Evolutionary conservation across 2,797 vertebrate genomes (phyloP).

Genomic region (Lateolabrax maculatus): DNA sequence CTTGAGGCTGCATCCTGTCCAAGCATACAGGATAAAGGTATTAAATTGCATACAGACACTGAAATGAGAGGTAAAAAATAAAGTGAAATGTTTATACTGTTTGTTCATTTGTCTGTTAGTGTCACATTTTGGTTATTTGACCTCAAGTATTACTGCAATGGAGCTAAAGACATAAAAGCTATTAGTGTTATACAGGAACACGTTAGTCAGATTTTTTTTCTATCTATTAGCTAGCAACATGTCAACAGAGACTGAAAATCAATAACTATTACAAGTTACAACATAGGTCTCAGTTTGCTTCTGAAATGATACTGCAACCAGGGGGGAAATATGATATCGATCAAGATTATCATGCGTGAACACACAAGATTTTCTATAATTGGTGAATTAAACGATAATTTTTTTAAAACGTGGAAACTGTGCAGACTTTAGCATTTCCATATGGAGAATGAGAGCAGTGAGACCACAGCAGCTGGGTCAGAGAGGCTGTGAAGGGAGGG

Average conservation of each 20-base stretch:
- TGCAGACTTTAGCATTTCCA: background rate
- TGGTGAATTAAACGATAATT: conserved; percentile 6
- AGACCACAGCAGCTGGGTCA: background rate
- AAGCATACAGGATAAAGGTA: conserved; percentile 36
- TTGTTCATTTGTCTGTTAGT: conserved; percentile 58
- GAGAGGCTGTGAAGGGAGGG: background rate
- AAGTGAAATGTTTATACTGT: conserved; percentile 48
- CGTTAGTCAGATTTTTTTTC: conserved; percentile 16
- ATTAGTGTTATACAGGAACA: conserved; percentile 59
- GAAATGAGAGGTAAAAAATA: conserved; percentile 46
- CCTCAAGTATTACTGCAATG: conserved; percentile 44
- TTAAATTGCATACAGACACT: conserved; percentile 49
- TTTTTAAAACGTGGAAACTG: background rate
- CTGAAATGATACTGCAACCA: conserved; percentile 41
- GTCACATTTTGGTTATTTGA: conserved; percentile 65
- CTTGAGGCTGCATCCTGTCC: conserved; percentile 36
- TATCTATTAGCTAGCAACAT: conserved; percentile 24
- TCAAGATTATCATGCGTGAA: conserved; percentile 15
- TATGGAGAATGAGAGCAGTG: background rate
- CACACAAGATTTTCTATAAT: background rate
- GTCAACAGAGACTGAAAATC: conserved; percentile 41
- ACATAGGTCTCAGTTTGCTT: conserved; percentile 10
- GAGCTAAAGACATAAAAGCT: conserved; percentile 41
- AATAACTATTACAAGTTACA: conserved; percentile 43
- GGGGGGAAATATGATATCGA: background rate